A percentile compares a stretch with the other conserved stretches of the same genome.
These are phyloP conservation scores for Cephus pygmeus DNA, from an alignment of 2,888 invertebrate genomes.

Conservation along the genomic window DNA sequence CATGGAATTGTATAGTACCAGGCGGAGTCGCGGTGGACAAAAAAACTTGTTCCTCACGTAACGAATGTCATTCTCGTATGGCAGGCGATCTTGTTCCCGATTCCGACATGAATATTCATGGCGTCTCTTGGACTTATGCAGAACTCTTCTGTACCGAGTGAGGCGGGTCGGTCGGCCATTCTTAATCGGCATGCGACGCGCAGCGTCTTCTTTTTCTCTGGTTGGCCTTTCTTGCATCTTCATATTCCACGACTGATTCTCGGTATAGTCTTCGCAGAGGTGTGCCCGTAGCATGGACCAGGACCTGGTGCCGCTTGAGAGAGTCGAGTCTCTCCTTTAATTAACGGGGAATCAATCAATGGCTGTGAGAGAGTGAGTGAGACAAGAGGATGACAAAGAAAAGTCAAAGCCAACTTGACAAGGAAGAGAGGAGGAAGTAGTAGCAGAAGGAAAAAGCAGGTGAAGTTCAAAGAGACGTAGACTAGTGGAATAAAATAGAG, in stretches of 20 bases:
- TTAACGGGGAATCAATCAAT: conserved; percentile 59
- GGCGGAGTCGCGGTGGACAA: no score
- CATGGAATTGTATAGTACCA: no score
- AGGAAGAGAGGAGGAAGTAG: no score
- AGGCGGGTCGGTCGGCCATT: conserved; percentile 18
- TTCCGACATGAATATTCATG: conserved; percentile 52
- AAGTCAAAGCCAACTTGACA: not conserved
- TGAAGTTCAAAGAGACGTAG: no score
- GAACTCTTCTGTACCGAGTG: conserved; percentile 29
- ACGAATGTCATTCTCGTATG: not conserved
- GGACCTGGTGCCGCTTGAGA: conserved; percentile 18
- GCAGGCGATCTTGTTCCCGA: not conserved
- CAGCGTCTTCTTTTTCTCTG: conserved; percentile 40
- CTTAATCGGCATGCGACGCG: conserved; percentile 35
- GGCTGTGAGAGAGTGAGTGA: conserved; percentile 18
- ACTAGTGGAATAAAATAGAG: no score
- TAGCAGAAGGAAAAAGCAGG: no score
- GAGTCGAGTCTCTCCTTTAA: conserved; percentile 46
- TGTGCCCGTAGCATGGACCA: conserved; percentile 17
- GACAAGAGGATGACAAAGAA: conserved; percentile 2
- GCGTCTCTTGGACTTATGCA: conserved; percentile 42
- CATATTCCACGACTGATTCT: conserved; percentile 40
- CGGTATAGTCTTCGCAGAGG: conserved; percentile 41
- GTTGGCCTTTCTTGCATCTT: conserved; percentile 35
- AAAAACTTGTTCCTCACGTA: no score